Evolutionary conservation across 2,888 invertebrate genomes (phyloP).

Genomic region (Diploptera punctata): DNA sequence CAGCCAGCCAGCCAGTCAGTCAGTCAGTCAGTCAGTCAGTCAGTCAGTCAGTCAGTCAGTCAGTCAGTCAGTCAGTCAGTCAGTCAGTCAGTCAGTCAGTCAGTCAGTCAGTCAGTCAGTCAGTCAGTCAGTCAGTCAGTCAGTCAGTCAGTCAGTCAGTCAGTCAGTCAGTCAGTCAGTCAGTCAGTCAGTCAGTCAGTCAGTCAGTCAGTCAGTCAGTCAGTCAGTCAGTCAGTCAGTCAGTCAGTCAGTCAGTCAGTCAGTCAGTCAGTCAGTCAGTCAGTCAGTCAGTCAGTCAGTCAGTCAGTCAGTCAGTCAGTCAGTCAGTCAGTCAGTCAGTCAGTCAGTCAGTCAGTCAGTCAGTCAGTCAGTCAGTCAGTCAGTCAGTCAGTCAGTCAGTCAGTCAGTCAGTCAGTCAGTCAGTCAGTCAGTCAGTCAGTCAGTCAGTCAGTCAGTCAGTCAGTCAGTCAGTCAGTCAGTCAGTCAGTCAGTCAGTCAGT

Average conservation of each 20-base stretch:
- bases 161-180: neutral
- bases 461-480: neutral
- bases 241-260: neutral
- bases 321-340: neutral
- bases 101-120: neutral
- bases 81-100: neutral
- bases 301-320: neutral
- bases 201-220: no score
- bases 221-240: neutral
- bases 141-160: neutral
- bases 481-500: neutral
- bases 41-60: neutral
- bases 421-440: neutral
- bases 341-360: neutral
- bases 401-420: neutral
- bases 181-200: no score
- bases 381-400: no score
- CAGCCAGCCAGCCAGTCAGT: no score
- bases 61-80: neutral
- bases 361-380: neutral
- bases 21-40: neutral
- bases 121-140: neutral
- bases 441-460: neutral
- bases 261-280: neutral
- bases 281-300: neutral